phyloP scores from a whole-genome alignment of 2,113 vertebrate genomes.

The Pardalotus punctatus region DNA sequence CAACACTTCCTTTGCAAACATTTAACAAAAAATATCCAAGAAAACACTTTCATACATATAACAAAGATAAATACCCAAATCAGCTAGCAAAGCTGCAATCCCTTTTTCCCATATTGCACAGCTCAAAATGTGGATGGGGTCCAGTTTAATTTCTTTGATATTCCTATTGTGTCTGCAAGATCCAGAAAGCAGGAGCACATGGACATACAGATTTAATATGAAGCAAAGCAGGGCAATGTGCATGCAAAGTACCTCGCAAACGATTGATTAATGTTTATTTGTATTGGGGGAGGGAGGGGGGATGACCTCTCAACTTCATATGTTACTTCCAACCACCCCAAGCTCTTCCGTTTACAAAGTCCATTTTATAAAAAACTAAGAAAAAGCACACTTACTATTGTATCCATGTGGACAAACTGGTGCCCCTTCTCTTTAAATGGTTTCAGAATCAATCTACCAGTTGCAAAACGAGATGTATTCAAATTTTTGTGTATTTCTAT shows the following conservation, averaged over 20 bases:
- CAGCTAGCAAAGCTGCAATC: neutral
- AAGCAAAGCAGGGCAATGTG: neutral
- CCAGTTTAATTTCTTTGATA: neutral
- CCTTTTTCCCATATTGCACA: neutral
- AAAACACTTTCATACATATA: neutral
- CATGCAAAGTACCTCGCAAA: neutral
- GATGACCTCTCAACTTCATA: neutral
- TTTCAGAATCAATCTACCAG: slow-evolving; percentile 73
- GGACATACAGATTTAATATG: neutral
- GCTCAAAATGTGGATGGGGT: neutral
- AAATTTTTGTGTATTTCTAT: slow-evolving; percentile 71
- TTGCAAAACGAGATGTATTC: slow-evolving; percentile 69
- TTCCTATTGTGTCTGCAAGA: neutral
- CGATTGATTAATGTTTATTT: neutral
- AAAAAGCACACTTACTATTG: slow-evolving; percentile 67
- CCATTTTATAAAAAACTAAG: neutral
- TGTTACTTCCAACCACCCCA: neutral
- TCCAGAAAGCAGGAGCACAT: neutral
- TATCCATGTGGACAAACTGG: slow-evolving; percentile 71
- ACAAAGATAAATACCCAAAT: neutral
- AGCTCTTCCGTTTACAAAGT: neutral
- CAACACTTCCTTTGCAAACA: neutral
- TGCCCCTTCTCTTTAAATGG: slow-evolving; percentile 76
- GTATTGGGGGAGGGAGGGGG: neutral
- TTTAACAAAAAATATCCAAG: neutral